Base-by-base conservation (phyloP, 35 echinoderm and acorn worm species). In the Holothuria glaberrima region DNA sequence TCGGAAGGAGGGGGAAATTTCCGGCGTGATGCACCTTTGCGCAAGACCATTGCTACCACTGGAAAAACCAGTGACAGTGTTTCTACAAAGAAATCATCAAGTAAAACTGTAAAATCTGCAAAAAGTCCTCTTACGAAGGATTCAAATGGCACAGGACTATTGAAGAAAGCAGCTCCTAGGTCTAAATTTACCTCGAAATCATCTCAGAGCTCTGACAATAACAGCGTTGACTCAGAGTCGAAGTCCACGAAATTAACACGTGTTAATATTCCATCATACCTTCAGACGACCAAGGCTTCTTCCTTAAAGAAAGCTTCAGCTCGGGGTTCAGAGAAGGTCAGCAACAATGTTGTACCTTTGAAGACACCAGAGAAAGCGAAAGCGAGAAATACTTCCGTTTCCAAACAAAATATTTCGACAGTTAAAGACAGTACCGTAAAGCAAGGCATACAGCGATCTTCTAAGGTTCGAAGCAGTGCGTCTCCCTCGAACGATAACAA, bases 1-100 rank as follows among this genome's bases (percentile, higher is more conserved):
- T 4, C 25, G 12, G 25, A 45, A 48, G 80, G 80, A 59, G 79
- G 24, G 21, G 50, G 79, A 21, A 63, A 14, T 62, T 84, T 84
- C 56, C 17, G 56, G 58, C 80, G 80, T 22, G 58, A 59, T 31
- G 31, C 52, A 18, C 59, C 80, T 18, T 84, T 33, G 57, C 80
- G 80, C 33, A 84, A 84, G 27, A 84, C 80, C 28, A 84, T 84
- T 84, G 80, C 27, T 12, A 63, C 80, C 10, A 59, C 54, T 36
- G 80, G 80, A 31, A 84, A 61, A 20, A 63, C 54, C 34, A 48
- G 80, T 33, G 59, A 84, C 9, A 31, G 14, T 20, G 12, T 33
- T 17, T 48, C 61, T 17, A 33, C 41, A 82, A 27, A 84, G 30
- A 26, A 69, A 69, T 4, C 14, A 12, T 29, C 31, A 9, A 20